A percentile compares a stretch with the other conserved stretches of the same genome.
Evolutionary conservation across 2,797 vertebrate species (phyloP).

Genomic region (Macropus fuliginosus): DNA sequence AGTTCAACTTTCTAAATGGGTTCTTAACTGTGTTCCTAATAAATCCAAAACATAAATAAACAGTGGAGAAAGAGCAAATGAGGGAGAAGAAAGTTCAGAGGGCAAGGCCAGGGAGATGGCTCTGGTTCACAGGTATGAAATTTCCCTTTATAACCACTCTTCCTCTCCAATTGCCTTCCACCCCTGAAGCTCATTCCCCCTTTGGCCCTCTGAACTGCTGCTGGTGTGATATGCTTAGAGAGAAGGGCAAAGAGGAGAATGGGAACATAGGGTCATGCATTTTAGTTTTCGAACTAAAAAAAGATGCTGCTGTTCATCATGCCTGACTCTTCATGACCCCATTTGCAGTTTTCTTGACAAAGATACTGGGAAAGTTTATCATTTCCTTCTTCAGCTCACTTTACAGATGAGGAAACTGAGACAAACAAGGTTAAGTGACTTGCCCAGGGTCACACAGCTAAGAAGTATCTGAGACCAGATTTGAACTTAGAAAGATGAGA

Average conservation of each 20-base stretch:
- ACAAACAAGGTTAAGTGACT: too few relatives aligned
- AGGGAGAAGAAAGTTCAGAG: constrained; percentile 62
- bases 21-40: constrained; percentile 82
- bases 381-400: too few relatives aligned
- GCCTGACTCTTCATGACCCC: background rate
- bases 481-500: too few relatives aligned
- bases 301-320: background rate
- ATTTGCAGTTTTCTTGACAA: background rate
- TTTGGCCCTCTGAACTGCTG: accelerated
- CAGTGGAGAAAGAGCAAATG: constrained; percentile 55
- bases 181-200: background rate
- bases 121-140: constrained; percentile 52
- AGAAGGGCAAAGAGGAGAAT: background rate
- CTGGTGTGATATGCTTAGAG: background rate
- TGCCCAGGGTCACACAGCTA: too few relatives aligned
- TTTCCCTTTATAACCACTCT: constrained; percentile 16
- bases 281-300: background rate
- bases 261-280: background rate
- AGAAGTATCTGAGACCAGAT: too few relatives aligned
- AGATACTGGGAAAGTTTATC: too few relatives aligned
- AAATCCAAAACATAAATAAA: constrained; percentile 85
- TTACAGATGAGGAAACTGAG: too few relatives aligned
- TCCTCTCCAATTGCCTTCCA: background rate
- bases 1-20: constrained; percentile 81
- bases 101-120: constrained; percentile 64